phyloP scores from a whole-genome alignment of 2,113 vertebrate genomes.

The Zosterops lateralis region DNA sequence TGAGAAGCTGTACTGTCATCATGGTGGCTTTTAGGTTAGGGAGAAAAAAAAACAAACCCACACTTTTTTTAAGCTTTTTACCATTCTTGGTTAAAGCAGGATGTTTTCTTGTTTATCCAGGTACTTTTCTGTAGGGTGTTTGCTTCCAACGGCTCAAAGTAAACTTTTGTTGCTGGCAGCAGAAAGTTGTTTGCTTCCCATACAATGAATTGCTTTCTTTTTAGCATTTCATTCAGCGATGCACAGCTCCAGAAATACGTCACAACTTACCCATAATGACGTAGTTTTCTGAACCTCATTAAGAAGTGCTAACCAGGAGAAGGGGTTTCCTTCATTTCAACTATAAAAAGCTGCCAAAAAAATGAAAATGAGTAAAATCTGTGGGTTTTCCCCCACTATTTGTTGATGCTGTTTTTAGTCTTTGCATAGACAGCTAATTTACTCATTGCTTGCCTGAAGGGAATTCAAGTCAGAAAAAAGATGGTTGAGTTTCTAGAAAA shows the following conservation, averaged over 20 bases:
- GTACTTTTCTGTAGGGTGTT: constrained; percentile 29
- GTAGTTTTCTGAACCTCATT: neutral
- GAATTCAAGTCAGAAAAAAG: constrained; percentile 45
- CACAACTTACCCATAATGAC: neutral
- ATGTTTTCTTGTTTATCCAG: constrained; percentile 28
- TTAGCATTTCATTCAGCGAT: neutral
- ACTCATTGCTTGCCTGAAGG: constrained; percentile 36
- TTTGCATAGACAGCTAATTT: constrained; percentile 57
- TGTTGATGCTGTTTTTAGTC: constrained; percentile 48
- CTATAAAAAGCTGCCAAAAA: constrained; percentile 19
- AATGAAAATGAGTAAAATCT: constrained; percentile 56
- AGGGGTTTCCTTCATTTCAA: constrained; percentile 20
- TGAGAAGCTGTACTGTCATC: neutral
- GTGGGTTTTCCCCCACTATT: neutral
- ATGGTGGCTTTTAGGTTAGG: neutral
- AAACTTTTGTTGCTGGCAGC: constrained; percentile 38
- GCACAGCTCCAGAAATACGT: neutral
- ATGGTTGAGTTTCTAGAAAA: constrained; percentile 38
- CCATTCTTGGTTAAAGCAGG: constrained; percentile 4
- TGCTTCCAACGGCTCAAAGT: constrained; percentile 30
- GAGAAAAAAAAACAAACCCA: too few species aligned
- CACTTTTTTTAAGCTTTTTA: neutral
- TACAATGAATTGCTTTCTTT: constrained; percentile 55
- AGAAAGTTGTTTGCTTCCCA: constrained; percentile 36
- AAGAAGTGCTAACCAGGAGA: constrained; percentile 10